These are phyloP conservation scores for Megastigmus dorsalis DNA, from an alignment of 2,888 invertebrate genomes.

Conservation along the genomic window DNA sequence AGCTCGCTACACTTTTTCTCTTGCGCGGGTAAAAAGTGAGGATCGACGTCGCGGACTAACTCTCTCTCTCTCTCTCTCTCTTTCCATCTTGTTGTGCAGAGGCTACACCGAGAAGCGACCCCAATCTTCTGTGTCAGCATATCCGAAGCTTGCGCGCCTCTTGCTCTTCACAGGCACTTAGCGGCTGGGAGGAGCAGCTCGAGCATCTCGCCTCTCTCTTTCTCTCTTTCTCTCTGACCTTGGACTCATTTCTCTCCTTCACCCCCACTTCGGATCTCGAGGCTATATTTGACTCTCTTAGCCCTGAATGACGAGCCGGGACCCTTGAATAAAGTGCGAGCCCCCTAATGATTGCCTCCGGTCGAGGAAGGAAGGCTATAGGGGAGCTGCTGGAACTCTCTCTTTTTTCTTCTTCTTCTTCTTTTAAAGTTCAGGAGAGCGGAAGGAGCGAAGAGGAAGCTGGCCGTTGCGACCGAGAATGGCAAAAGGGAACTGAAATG, in stretches of 20 bases:
- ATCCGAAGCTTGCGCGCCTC: conserved; percentile 51
- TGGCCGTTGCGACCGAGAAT: too few species aligned
- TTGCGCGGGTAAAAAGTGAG: conserved; percentile 11
- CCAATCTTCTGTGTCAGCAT: conserved; percentile 63
- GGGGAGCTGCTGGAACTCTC: too few species aligned
- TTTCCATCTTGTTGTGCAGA: not conserved
- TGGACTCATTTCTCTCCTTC: conserved; percentile 62
- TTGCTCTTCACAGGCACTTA: too few species aligned
- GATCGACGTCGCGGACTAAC: too few species aligned
- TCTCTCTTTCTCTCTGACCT: conserved; percentile 62
- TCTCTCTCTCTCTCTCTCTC: not conserved
- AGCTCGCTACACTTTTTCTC: too few species aligned
- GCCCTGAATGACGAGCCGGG: conserved; percentile 55
- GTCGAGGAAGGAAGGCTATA: conserved; percentile 13
- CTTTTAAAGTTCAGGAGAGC: conserved; percentile 19
- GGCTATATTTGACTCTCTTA: conserved; percentile 61
- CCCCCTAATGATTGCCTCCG: conserved; percentile 54
- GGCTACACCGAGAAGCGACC: conserved; percentile 43
- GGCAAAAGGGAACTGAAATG: not conserved
- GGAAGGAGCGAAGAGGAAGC: too few species aligned
- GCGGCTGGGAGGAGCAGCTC: conserved; percentile 17
- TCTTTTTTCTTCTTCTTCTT: not conserved
- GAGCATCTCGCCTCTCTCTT: conserved; percentile 47
- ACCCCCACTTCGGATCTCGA: too few species aligned
- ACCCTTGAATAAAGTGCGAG: conserved; percentile 58